Percentiles rank a stretch among this genome's conserved stretches.
Conservation (phyloP, 2,113 vertebrate genomes). For the Ceyx melanurus region DNA sequence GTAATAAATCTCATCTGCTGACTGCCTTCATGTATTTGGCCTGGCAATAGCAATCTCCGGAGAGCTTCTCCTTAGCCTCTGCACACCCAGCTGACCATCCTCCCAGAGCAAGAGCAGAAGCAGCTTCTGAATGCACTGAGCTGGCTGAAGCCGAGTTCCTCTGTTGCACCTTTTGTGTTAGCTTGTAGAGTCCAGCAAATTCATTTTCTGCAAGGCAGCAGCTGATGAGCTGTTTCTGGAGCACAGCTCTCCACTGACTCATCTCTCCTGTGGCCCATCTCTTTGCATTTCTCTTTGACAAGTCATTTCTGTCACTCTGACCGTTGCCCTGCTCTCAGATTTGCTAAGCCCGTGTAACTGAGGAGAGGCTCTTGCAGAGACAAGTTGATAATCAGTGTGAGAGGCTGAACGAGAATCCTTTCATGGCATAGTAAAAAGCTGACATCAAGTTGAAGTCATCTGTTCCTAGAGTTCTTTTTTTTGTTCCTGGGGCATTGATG, state of each 20-base stretch:
- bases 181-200: neutral
- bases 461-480: neutral
- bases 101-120: neutral
- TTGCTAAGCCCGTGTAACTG: constrained; percentile 58
- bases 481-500: neutral
- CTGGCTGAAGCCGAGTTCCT: neutral
- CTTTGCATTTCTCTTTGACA: neutral
- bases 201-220: constrained; percentile 5
- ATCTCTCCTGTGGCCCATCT: constrained; percentile 52
- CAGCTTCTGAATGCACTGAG: neutral
- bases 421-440: neutral
- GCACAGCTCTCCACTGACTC: constrained; percentile 53
- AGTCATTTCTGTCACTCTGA: constrained; percentile 58
- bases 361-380: constrained; percentile 1
- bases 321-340: constrained; percentile 68
- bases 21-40: neutral
- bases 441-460: neutral
- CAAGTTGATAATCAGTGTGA: neutral
- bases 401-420: neutral
- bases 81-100: neutral
- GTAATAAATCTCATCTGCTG: neutral
- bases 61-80: neutral
- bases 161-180: neutral
- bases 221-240: constrained; percentile 75
- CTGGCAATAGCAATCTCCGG: neutral